Percentiles rank a stretch among this genome's conserved stretches.
Evolutionary conservation across 2,797 vertebrate species (phyloP).

Genomic region (Schizopygopsis pylzovi): DNA sequence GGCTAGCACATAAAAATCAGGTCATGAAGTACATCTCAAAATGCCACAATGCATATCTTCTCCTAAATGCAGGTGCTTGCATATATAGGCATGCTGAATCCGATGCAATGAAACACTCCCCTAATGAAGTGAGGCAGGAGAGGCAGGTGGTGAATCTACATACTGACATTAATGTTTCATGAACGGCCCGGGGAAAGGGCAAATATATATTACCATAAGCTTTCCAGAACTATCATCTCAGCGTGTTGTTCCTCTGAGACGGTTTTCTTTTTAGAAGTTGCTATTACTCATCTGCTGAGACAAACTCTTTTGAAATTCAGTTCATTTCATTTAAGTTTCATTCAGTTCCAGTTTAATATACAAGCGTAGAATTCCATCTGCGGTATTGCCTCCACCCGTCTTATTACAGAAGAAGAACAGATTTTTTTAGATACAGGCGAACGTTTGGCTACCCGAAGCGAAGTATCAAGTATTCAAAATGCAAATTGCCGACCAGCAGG

Average conservation of each 20-base stretch:
- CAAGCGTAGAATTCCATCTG: conserved; percentile 27
- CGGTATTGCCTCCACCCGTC: conserved; percentile 6
- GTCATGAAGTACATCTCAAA: conserved; percentile 15
- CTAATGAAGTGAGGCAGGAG: conserved; percentile 33
- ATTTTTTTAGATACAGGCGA: conserved; percentile 23
- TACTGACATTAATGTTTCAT: conserved; percentile 55
- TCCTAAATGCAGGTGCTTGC: background rate
- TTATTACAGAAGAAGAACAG: conserved; percentile 28
- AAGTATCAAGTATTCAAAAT: conserved; percentile 42
- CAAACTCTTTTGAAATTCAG: conserved; percentile 39
- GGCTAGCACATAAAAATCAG: conserved; percentile 11
- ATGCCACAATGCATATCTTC: background rate
- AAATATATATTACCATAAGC: conserved; percentile 46
- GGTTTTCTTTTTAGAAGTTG: conserved; percentile 40
- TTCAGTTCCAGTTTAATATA: conserved; percentile 31
- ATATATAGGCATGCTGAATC: conserved; percentile 15
- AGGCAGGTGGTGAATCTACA: conserved; percentile 51
- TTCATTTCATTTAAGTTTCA: conserved; percentile 25
- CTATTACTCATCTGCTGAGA: conserved; percentile 31
- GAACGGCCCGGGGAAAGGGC: conserved; percentile 48
- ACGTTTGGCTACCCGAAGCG: conserved; percentile 44
- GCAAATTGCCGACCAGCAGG: conserved; percentile 39
- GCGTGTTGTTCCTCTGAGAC: conserved; percentile 41
- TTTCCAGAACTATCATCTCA: conserved; percentile 40
- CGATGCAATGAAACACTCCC: background rate